Percentiles rank a stretch among this genome's conserved stretches.
Evolutionary conservation across 1,140 invertebrate genomes (phyloP).

Genomic region (Planococcus citri): DNA sequence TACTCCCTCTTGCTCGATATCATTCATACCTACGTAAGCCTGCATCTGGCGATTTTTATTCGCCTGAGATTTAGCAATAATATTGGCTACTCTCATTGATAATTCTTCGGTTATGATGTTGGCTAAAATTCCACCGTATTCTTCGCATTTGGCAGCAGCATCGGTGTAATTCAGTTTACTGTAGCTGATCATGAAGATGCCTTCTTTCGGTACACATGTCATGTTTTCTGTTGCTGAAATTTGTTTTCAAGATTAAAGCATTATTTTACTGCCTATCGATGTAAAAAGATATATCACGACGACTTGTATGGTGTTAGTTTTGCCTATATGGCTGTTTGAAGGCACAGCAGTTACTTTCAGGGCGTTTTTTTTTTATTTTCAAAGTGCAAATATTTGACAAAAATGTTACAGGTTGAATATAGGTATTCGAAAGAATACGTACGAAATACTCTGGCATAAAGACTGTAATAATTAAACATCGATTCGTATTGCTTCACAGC

Average conservation of each 20-base stretch:
- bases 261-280: too few species aligned
- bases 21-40: constrained; percentile 43
- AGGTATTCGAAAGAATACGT: constrained; percentile 23
- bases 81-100: constrained; percentile 7
- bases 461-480: constrained; percentile 28
- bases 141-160: constrained; percentile 39
- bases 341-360: background rate
- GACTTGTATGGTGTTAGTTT: too few species aligned
- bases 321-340: background rate
- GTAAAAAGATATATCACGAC: too few species aligned
- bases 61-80: constrained; percentile 28
- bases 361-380: background rate
- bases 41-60: constrained; percentile 27
- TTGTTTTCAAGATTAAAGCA: too few species aligned
- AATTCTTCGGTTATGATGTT: constrained; percentile 45
- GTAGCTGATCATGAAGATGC: constrained; percentile 42
- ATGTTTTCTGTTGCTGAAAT: constrained; percentile 26
- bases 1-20: constrained; percentile 32
- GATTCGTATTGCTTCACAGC: constrained; percentile 16
- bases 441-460: constrained; percentile 27
- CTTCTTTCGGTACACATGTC: constrained; percentile 32
- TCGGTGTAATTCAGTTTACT: constrained; percentile 42
- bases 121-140: constrained; percentile 42
- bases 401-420: too few species aligned
- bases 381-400: too few species aligned